Evolutionary conservation across 53 echinoderm and acorn worm genomes (phyloP), one percentile per base, ranked within the genome.

Genomic region (Holothuria scabra): DNA sequence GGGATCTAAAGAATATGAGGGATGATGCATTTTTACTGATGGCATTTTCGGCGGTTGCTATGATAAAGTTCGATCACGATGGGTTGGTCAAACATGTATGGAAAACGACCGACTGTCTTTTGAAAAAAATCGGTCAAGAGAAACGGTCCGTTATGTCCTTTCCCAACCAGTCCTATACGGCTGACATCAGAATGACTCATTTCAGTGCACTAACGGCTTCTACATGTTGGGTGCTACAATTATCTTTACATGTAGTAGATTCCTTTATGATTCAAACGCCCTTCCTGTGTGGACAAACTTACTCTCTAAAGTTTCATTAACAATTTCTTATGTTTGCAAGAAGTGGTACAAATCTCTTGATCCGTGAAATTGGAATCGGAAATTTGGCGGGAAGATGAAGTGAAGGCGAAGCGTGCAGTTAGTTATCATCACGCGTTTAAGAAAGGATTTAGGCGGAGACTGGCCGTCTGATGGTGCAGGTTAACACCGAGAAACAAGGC

Each of bases 251-350:
- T 44, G 24, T 20, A n/a, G 76, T 64, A 64, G 26, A 64, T 26
- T 64, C 64, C 30, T 26, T 78, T 25, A 58, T 78, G 56, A 76
- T 48, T 31, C 78, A 57, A 38, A 26, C 82, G 44, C 82, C 82
- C 82, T 61, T 81, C 82, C 82, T 61, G 82, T 81, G 82, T 81
- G 82, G 65, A 81, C 82, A 81, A 61, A 81, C 48, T 63, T 35
- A 81, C 65, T 13, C 37, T 64, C 62, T 81, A 81, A 63, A 81
- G 82, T 81, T 62, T 61, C 65, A 41, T 38, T 81, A 81, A 41
- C 82, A 78, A 78, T 78, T 78, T 56, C 28, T 81, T 64, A 81
- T 81, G 82, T 81, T 59, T 81, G 44, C 41, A 22, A 81, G 37
- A 59, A 62, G 41, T 81, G 65, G 65, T 63, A 81, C 82, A 62